A percentile compares a stretch with the other conserved stretches of the same genome.
These are phyloP conservation scores for Charanyca ferruginea DNA, from an alignment of 2,888 invertebrate genomes.

Conservation along the genomic window DNA sequence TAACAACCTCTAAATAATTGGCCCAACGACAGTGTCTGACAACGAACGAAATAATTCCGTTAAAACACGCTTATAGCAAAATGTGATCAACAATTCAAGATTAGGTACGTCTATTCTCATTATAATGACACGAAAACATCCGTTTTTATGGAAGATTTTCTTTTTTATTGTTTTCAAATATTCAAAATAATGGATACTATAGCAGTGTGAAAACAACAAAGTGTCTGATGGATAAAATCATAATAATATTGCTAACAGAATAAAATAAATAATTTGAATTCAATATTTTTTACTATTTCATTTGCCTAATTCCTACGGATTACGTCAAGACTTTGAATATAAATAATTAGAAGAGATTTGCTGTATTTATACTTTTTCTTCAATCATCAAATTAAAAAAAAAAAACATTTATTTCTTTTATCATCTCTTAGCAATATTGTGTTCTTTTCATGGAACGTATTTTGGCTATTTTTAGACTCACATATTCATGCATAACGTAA, in stretches of 20 bases:
- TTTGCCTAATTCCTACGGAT: background rate
- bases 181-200: background rate
- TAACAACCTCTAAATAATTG: constrained; percentile 20
- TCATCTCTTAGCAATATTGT: background rate
- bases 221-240: background rate
- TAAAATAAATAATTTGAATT: too few species aligned
- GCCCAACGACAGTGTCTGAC: constrained; percentile 30
- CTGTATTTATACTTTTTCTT: too few species aligned
- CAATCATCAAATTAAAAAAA: background rate
- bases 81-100: background rate
- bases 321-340: background rate
- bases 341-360: background rate
- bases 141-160: background rate
- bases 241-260: background rate
- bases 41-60: constrained; percentile 21
- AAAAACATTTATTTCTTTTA: background rate
- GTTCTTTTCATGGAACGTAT: constrained; percentile 1
- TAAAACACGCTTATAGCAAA: background rate
- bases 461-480: constrained; percentile 5
- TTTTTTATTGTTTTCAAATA: background rate
- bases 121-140: background rate
- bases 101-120: constrained; percentile 3
- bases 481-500: constrained; percentile 38
- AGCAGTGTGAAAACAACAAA: background rate
- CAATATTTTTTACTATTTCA: too few species aligned